These are phyloP conservation scores for Heliopora coerulea DNA, from an alignment of 92 coral and sea anemone genomes.

Conservation along the genomic window DNA sequence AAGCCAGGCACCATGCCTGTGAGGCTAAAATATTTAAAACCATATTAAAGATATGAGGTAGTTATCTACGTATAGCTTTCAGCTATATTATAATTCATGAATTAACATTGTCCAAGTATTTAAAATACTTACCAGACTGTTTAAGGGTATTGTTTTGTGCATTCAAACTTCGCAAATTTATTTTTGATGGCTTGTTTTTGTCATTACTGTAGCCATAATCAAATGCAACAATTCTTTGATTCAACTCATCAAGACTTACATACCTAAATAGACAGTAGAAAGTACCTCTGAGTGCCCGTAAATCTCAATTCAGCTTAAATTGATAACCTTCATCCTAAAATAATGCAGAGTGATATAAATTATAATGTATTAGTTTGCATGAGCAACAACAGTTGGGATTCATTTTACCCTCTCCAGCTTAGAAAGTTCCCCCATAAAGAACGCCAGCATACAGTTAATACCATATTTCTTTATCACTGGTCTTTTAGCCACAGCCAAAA, in stretches of 20 bases:
- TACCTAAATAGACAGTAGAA: too few species aligned
- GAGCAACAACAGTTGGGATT: not conserved
- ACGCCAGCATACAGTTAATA: constrained; percentile 24
- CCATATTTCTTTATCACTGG: too few species aligned
- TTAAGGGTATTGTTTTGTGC: constrained; percentile 20
- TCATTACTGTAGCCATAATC: constrained; percentile 45
- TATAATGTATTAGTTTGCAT: not conserved
- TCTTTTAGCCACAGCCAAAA: constrained; percentile 42
- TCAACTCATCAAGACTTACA: not conserved
- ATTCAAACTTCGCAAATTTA: constrained; percentile 29
- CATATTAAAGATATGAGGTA: too few species aligned
- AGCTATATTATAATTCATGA: too few species aligned
- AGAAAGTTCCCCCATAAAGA: constrained; percentile 46
- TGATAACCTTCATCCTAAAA: constrained; percentile 48
- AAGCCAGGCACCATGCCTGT: constrained; percentile 64
- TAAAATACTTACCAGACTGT: not conserved
- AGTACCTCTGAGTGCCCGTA: constrained; percentile 24
- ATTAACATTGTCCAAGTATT: not conserved
- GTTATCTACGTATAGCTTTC: too few species aligned
- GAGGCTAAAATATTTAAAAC: constrained; percentile 41
- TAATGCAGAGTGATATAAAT: too few species aligned
- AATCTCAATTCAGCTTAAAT: constrained; percentile 21
- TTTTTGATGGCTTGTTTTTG: constrained; percentile 38
- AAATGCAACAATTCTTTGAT: not conserved
- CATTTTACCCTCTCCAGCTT: constrained; percentile 42